A percentile compares a stretch with the other conserved stretches of the same genome.
phyloP scores from a whole-genome alignment of 2,888 invertebrate species.

The Teinopalpus imperialis region DNA sequence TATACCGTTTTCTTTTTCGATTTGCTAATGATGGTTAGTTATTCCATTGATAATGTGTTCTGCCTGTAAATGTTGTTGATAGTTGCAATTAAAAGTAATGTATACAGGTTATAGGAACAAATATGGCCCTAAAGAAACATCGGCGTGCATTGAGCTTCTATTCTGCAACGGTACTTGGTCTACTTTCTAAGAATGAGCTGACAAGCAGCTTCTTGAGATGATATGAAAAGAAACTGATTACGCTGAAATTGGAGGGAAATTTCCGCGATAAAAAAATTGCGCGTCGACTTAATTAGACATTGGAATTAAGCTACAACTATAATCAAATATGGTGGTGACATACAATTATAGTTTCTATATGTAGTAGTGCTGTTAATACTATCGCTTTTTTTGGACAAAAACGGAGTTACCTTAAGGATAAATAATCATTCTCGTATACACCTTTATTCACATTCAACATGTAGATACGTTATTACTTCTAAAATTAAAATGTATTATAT shows the following conservation, averaged over 20 bases:
- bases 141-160: conserved; percentile 15
- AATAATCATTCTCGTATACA: no score
- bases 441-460: no score
- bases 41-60: conserved; percentile 12
- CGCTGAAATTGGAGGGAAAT: conserved; percentile 17
- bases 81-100: conserved; percentile 13
- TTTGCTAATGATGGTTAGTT: conserved; percentile 4
- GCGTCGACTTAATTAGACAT: neutral
- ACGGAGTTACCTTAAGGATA: no score
- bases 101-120: conserved; percentile 6
- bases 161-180: conserved; percentile 6
- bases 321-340: no score
- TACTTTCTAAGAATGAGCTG: conserved; percentile 23
- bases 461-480: no score
- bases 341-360: no score
- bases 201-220: neutral
- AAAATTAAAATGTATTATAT: no score
- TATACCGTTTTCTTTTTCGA: conserved; percentile 4
- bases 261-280: conserved; percentile 3
- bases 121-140: conserved; percentile 19
- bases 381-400: no score
- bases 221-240: conserved; percentile 20
- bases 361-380: no score
- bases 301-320: no score
- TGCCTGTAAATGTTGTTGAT: conserved; percentile 8